Conservation (phyloP, 2,888 invertebrate genomes). For the Cosmia pyralina region DNA sequence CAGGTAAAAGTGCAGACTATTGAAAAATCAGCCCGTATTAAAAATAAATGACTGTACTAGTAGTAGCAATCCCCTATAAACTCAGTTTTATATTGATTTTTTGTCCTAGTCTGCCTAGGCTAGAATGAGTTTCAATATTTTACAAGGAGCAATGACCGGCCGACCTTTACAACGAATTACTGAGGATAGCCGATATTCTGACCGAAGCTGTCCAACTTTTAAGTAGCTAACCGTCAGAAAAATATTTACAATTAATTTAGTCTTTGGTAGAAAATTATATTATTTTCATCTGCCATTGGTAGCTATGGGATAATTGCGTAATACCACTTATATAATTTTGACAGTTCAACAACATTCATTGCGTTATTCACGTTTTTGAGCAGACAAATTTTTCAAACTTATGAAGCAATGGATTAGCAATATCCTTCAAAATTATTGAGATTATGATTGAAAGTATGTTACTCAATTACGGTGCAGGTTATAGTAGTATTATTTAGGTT, state of each 20-base stretch:
- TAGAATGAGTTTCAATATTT: neutral
- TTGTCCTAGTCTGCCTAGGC: neutral
- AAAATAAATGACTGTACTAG: neutral
- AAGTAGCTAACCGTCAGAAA: constrained; percentile 1
- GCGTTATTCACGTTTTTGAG: no score
- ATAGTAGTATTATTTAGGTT: neutral
- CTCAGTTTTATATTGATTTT: neutral
- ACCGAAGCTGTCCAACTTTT: constrained; percentile 1
- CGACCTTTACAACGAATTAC: neutral
- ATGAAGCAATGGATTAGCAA: no score
- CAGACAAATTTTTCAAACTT: no score
- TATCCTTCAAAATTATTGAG: no score
- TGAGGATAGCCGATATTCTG: neutral
- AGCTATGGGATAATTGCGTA: neutral
- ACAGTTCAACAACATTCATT: no score
- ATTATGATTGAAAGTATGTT: no score
- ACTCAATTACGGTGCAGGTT: no score
- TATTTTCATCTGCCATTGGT: neutral
- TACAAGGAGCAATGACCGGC: neutral
- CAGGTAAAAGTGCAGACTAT: no score
- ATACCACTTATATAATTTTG: no score
- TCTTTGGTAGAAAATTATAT: neutral
- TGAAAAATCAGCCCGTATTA: no score
- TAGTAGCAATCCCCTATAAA: neutral
- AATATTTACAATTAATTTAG: neutral